Conservation (phyloP, 2,113 vertebrate species). For the Mola mola region DNA sequence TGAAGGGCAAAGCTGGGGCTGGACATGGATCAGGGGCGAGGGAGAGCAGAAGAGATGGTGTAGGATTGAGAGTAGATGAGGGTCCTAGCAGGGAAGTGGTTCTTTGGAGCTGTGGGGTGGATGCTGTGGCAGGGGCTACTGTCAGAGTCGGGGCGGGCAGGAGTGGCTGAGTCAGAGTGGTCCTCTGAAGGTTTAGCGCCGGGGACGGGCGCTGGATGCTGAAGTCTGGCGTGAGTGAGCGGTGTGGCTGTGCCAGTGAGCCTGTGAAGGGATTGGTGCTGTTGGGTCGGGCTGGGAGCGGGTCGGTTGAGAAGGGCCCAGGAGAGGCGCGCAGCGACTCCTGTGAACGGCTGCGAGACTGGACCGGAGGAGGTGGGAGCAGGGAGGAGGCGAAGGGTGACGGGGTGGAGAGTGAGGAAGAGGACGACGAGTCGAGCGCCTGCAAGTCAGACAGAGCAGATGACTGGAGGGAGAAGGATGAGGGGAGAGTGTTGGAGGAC, state of each 20-base stretch:
- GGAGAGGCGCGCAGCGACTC: slow-evolving; percentile 81
- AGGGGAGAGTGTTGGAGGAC: slow-evolving; percentile 72
- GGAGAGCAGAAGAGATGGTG: slow-evolving; percentile 22
- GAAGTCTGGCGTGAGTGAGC: slow-evolving; percentile 68
- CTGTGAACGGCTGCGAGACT: slow-evolving; percentile 84
- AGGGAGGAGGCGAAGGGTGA: slow-evolving; percentile 69
- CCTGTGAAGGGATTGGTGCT: slow-evolving; percentile 87
- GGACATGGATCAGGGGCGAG: background rate
- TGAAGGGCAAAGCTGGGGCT: slow-evolving; percentile 53
- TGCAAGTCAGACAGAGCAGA: slow-evolving; percentile 75
- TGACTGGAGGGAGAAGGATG: slow-evolving; percentile 75
- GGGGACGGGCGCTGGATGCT: slow-evolving; percentile 53
- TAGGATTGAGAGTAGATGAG: slow-evolving; percentile 21
- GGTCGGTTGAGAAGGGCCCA: slow-evolving; percentile 75
- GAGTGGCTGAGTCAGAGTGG: slow-evolving; percentile 60
- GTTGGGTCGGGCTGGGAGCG: slow-evolving; percentile 70
- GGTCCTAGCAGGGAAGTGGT: slow-evolving; percentile 50
- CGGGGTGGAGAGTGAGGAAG: slow-evolving; percentile 50
- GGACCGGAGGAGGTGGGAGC: slow-evolving; percentile 80
- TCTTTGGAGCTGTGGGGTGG: slow-evolving; percentile 32
- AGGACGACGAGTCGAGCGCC: slow-evolving; percentile 61
- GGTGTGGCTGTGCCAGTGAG: slow-evolving; percentile 61
- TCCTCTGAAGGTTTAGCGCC: slow-evolving; percentile 55
- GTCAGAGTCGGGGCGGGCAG: slow-evolving; percentile 52
- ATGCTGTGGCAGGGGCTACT: slow-evolving; percentile 38